phyloP scores from a whole-genome alignment of 2,113 vertebrate species.

The Ranitomeya variabilis region DNA sequence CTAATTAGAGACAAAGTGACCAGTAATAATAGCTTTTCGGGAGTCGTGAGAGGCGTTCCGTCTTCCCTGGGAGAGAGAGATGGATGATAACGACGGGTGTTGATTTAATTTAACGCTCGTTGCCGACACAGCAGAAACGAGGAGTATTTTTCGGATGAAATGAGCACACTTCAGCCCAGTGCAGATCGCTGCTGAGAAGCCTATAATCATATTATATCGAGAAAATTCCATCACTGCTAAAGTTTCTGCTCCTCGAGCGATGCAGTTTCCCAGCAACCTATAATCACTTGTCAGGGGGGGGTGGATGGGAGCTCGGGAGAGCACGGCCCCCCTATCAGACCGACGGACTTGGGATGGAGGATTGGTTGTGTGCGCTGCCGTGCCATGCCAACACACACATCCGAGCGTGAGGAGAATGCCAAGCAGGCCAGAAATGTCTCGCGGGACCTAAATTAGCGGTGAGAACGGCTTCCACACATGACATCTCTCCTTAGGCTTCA shows the following conservation, averaged over 20 bases:
- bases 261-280: conserved; percentile 72
- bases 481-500: conserved; percentile 12
- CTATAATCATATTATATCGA: conserved; percentile 59
- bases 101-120: not conserved
- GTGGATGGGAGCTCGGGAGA: conserved; percentile 64
- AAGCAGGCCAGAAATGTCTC: conserved; percentile 65
- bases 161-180: not conserved
- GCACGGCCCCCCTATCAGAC: conserved; percentile 62
- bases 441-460: not conserved
- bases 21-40: not conserved
- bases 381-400: conserved; percentile 62
- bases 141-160: not conserved
- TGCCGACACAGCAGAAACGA: not conserved
- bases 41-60: not conserved
- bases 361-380: conserved; percentile 26
- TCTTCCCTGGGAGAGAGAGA: not conserved
- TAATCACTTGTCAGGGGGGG: conserved; percentile 66
- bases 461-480: conserved; percentile 6
- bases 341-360: conserved; percentile 54
- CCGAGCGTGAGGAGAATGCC: conserved; percentile 67
- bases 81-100: not conserved
- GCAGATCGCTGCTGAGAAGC: not conserved
- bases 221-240: conserved; percentile 65
- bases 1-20: not conserved
- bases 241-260: conserved; percentile 62